Evolutionary conservation across 1,140 invertebrate genomes (phyloP), one percentile per base, ranked within the genome.

Genomic region (Lithobius niger): DNA sequence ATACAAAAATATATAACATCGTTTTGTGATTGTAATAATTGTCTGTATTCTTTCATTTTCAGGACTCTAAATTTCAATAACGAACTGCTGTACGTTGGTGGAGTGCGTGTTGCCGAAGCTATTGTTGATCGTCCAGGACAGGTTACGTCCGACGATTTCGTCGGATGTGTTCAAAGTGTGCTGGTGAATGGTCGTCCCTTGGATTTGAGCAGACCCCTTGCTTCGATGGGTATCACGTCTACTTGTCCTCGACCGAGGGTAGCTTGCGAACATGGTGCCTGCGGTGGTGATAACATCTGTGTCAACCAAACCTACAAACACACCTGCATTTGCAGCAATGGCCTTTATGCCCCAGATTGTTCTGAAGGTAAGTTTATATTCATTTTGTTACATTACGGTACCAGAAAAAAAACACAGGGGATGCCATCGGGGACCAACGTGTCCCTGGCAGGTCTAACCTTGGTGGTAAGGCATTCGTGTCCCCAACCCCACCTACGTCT

Each of bases 41-140:
- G n/a, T n/a, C n/a, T n/a, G n/a, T n/a, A n/a, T 59, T 55, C 31
- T 53, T 57, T 42, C 52, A 51, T 57, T 77, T 78, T 24, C 74
- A 91, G 88, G 53, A 90, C 88, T 0, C 69, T 94, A n/a, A 92
- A 91, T 64, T 93, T 94, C 69, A 90, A 91, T 70, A 87, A 85
- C 59, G 85, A 92, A 65, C 83, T 82, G 0, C 69, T 97, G 45
- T 75, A 85, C 24, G 77, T 97, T 57, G 92, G 91, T 26, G 93
- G 93, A 19, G 67, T 97, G 13, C 72, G 79, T 31, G 82, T 81
- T 48, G 83, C 90, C 0, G 84, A 91, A 69, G 82, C 87, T 1
- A 79, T 94, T 0, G 67, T 93, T 6, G 85, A 91, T 68, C 76
- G 87, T 52, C 84, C 86, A 0, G 88, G 86, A 0, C 88, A 94